These are phyloP conservation scores for Acronicta aceris DNA, from an alignment of 2,888 invertebrate genomes.

Conservation along the genomic window DNA sequence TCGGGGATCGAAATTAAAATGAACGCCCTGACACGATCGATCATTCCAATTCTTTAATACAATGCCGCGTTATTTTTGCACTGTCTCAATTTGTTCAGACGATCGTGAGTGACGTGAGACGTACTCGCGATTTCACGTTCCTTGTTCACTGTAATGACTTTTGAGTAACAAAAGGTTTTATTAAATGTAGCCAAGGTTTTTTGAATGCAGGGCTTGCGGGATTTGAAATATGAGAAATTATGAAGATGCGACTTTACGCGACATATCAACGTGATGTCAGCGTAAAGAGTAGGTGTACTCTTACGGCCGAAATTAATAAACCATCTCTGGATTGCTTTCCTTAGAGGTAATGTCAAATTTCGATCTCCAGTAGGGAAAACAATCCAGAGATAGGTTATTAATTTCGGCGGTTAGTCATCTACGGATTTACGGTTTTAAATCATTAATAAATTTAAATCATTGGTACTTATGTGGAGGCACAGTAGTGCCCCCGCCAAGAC, in stretches of 20 bases:
- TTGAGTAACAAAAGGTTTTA: constrained; percentile 57
- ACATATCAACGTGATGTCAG: neutral
- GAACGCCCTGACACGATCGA: constrained; percentile 87
- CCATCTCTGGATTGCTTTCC: too few relatives aligned
- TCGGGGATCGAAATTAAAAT: constrained; percentile 88
- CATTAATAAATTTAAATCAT: too few relatives aligned
- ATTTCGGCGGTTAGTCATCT: too few relatives aligned
- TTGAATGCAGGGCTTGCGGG: constrained; percentile 9
- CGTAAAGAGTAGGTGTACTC: neutral
- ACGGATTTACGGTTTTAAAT: too few relatives aligned
- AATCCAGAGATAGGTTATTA: too few relatives aligned
- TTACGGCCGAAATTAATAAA: too few relatives aligned
- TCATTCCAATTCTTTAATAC: constrained; percentile 88
- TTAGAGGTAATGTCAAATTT: too few relatives aligned
- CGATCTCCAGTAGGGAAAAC: too few relatives aligned
- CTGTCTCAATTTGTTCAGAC: constrained; percentile 83
- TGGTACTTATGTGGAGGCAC: too few relatives aligned
- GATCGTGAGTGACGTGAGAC: constrained; percentile 78
- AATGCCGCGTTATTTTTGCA: constrained; percentile 84
- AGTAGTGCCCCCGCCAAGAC: too few relatives aligned
- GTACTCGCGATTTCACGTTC: constrained; percentile 71
- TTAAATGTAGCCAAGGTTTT: constrained; percentile 43
- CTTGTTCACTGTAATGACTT: constrained; percentile 67
- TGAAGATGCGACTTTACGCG: neutral
- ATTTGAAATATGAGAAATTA: constrained; percentile 26